These are phyloP conservation scores for Malurus melanocephalus DNA, from an alignment of 2,113 vertebrate species.

Conservation along the genomic window DNA sequence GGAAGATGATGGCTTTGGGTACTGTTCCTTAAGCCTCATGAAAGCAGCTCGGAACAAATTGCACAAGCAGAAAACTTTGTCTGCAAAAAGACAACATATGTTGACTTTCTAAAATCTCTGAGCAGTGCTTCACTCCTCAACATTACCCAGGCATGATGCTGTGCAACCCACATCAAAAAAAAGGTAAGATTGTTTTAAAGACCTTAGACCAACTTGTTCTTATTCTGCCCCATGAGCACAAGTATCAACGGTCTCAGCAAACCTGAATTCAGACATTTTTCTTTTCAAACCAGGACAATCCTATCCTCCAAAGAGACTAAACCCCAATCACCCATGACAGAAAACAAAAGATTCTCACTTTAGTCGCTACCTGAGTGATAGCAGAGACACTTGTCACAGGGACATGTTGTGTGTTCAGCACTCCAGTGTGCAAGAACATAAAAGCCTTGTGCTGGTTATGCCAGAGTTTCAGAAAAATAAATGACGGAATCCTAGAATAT, in stretches of 20 bases:
- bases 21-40: neutral
- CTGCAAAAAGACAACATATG: neutral
- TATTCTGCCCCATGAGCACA: neutral
- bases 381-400: neutral
- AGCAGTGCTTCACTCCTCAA: neutral
- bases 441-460: neutral
- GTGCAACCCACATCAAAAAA: neutral
- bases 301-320: neutral
- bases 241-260: neutral
- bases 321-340: neutral
- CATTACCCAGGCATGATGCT: neutral
- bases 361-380: neutral
- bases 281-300: neutral
- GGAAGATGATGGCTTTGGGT: neutral
- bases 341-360: neutral
- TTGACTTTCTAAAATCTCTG: neutral
- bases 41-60: neutral
- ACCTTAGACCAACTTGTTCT: neutral
- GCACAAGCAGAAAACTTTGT: neutral
- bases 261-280: neutral
- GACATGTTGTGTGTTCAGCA: neutral
- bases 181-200: neutral
- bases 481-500: too few species aligned
- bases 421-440: neutral
- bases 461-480: neutral